Percentiles rank a stretch among this genome's conserved stretches.
Conservation (phyloP, 1,140 invertebrate species). For the Gryon sp. region DNA sequence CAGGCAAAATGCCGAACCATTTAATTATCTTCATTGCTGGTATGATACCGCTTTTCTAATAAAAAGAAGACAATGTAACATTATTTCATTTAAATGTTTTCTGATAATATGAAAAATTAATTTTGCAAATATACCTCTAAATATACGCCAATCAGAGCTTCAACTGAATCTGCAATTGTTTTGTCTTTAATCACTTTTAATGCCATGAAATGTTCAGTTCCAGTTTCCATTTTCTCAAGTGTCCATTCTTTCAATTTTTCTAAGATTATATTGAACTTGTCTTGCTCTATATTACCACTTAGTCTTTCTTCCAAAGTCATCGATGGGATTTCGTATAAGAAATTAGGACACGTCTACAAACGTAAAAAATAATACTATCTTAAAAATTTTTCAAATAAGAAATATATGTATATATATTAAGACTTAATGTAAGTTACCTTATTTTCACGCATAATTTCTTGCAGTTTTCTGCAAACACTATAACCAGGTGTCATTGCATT, state of each 20-base stretch:
- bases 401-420: background rate
- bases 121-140: conserved; percentile 79
- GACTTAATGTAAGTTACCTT: conserved; percentile 43
- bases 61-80: background rate
- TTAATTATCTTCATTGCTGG: conserved; percentile 84
- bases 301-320: conserved; percentile 75
- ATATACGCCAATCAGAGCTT: conserved; percentile 91
- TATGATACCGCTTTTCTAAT: conserved; percentile 74
- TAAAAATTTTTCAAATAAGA: background rate
- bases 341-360: conserved; percentile 74
- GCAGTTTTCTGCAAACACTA: conserved; percentile 59
- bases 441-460: conserved; percentile 59
- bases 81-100: too few relatives aligned
- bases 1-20: conserved; percentile 86
- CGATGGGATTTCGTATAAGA: conserved; percentile 77
- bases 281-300: conserved; percentile 69
- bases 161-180: conserved; percentile 89
- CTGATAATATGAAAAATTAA: too few relatives aligned
- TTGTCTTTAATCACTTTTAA: conserved; percentile 82
- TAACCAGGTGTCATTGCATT: conserved; percentile 87
- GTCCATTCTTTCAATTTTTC: conserved; percentile 65
- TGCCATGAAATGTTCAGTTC: conserved; percentile 77
- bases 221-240: conserved; percentile 66
- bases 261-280: conserved; percentile 41
- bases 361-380: conserved; percentile 5